Evolutionary conservation across 2,797 vertebrate genomes (phyloP).

Genomic region (Hydrocynus forskahlii): DNA sequence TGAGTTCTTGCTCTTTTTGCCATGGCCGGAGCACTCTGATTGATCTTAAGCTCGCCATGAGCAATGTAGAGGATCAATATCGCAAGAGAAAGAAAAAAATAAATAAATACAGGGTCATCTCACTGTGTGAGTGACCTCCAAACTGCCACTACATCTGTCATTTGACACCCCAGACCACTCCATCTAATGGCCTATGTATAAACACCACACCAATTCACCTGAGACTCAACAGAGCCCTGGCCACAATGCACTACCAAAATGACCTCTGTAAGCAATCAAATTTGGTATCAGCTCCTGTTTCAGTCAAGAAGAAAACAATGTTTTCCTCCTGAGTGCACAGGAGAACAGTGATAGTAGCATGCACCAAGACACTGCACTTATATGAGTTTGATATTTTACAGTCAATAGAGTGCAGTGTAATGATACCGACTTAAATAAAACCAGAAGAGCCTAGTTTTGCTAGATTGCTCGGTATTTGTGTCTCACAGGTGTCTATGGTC

Average conservation of each 20-base stretch:
- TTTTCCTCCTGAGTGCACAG: slow-evolving; percentile 6
- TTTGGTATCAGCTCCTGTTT: slow-evolving; percentile 17
- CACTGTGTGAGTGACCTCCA: slow-evolving; percentile 43
- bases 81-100: slow-evolving; percentile 33
- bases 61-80: slow-evolving; percentile 46
- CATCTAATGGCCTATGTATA: slow-evolving; percentile 49
- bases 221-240: slow-evolving; percentile 13
- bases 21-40: slow-evolving; percentile 23
- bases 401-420: background rate
- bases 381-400: slow-evolving; percentile 25
- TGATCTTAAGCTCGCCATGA: slow-evolving; percentile 45
- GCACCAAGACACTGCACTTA: background rate
- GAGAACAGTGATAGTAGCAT: slow-evolving; percentile 18
- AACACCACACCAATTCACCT: slow-evolving; percentile 39
- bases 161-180: slow-evolving; percentile 48
- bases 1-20: background rate
- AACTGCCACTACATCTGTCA: slow-evolving; percentile 47
- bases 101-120: slow-evolving; percentile 49
- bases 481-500: too few species aligned
- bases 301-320: slow-evolving; percentile 23
- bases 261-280: slow-evolving; percentile 40
- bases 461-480: too few species aligned
- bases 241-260: slow-evolving; percentile 17
- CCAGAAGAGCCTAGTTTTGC: too few species aligned
- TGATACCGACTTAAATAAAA: too few species aligned